phyloP scores from a whole-genome alignment of 2,888 invertebrate genomes.

The Caenorhabditis doughertyi region DNA sequence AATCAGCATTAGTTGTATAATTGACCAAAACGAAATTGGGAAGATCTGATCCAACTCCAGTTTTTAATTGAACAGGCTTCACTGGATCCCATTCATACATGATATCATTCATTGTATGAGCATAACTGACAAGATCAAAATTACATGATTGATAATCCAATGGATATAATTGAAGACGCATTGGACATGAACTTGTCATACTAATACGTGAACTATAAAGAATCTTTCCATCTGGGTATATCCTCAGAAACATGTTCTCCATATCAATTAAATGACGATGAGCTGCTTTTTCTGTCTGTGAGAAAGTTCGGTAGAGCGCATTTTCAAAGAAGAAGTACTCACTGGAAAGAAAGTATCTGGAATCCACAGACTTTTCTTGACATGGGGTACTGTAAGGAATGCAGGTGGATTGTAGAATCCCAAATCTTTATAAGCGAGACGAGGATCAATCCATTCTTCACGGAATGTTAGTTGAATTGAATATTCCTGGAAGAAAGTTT shows the following conservation, averaged over 20 bases:
- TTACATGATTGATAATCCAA: constrained; percentile 96
- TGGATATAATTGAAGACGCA: constrained; percentile 87
- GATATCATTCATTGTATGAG: constrained; percentile 91
- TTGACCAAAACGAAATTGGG: constrained; percentile 80
- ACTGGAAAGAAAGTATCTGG: constrained; percentile 85
- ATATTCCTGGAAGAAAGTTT: constrained; percentile 88
- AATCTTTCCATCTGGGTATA: constrained; percentile 91
- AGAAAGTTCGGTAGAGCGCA: constrained; percentile 85
- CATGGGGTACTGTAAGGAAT: constrained; percentile 81
- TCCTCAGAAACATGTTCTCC: constrained; percentile 92
- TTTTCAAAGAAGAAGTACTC: constrained; percentile 1
- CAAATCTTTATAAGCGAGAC: constrained; percentile 84
- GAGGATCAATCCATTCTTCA: constrained; percentile 96
- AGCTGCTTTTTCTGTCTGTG: constrained; percentile 97
- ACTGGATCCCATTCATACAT: constrained; percentile 78
- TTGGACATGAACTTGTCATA: constrained; percentile 76
- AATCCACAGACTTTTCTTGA: constrained; percentile 93
- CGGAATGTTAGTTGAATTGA: constrained; percentile 97
- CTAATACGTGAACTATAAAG: constrained; percentile 80
- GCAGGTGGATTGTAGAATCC: constrained; percentile 73
- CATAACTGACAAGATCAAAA: constrained; percentile 96
- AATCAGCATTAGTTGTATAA: constrained; percentile 77
- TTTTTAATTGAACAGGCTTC: constrained; percentile 64
- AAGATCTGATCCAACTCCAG: constrained; percentile 79
- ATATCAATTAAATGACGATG: constrained; percentile 86